Conservation (phyloP, 2,888 invertebrate genomes). For the Drosophila neotestacea region DNA sequence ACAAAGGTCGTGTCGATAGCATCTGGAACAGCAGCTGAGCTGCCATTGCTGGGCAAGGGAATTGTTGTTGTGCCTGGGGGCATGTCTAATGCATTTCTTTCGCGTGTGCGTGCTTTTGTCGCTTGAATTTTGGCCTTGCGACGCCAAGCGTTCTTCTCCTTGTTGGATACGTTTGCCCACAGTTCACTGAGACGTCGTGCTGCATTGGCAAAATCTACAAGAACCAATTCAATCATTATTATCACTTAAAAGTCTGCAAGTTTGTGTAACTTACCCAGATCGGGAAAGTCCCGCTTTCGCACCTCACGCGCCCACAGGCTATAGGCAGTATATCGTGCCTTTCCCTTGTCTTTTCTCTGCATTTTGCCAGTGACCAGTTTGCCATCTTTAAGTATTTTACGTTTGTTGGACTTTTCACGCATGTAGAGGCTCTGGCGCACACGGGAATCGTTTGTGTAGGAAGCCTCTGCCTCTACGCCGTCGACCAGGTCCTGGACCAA, state of each 20-base stretch:
- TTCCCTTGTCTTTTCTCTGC: conserved; percentile 92
- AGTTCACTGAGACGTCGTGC: conserved; percentile 94
- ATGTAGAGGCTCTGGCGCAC: conserved; percentile 88
- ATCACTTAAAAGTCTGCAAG: not conserved
- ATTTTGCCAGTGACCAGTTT: conserved; percentile 86
- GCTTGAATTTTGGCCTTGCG: conserved; percentile 89
- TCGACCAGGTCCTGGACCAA: conserved; percentile 81
- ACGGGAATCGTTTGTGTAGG: conserved; percentile 74
- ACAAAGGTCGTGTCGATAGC: conserved; percentile 54
- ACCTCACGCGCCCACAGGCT: conserved; percentile 96
- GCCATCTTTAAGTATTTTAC: conserved; percentile 89
- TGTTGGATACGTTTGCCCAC: conserved; percentile 92
- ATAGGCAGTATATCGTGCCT: conserved; percentile 93
- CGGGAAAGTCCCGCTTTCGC: conserved; percentile 86
- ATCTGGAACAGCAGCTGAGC: not conserved
- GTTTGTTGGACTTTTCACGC: conserved; percentile 92
- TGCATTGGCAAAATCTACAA: conserved; percentile 91
- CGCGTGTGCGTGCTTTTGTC: conserved; percentile 67
- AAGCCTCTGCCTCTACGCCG: conserved; percentile 75
- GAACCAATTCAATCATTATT: not conserved
- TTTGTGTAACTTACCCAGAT: conserved; percentile 61
- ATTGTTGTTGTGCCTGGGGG: not conserved
- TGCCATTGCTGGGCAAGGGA: conserved; percentile 33
- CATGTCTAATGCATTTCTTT: conserved; percentile 36
- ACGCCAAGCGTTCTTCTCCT: conserved; percentile 91